Conservation (phyloP, 2,888 invertebrate species). For the Drosophila paracracens region DNA sequence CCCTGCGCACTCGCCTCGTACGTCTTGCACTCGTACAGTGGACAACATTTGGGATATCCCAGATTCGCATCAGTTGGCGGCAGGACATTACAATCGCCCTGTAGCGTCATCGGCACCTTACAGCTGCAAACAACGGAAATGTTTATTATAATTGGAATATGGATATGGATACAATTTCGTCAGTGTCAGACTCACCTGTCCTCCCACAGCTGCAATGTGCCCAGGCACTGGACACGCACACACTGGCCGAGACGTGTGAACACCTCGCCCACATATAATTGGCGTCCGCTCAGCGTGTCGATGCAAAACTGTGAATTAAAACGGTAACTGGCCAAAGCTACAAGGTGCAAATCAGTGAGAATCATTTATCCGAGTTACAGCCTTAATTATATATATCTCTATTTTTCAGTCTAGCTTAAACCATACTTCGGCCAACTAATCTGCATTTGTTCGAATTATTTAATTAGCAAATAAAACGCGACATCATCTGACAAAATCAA, state of each 20-base stretch:
- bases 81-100: slow-evolving; percentile 73
- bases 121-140: slow-evolving; percentile 69
- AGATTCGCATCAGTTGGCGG: slow-evolving; percentile 69
- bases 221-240: slow-evolving; percentile 82
- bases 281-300: slow-evolving; percentile 77
- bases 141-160: neutral
- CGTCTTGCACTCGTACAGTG: slow-evolving; percentile 79
- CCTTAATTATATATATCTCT: neutral
- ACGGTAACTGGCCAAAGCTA: slow-evolving; percentile 25
- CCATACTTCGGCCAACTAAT: neutral
- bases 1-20: slow-evolving; percentile 64
- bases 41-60: slow-evolving; percentile 83
- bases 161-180: neutral
- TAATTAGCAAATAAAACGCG: neutral
- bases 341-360: slow-evolving; percentile 2
- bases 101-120: slow-evolving; percentile 67
- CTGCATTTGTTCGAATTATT: neutral
- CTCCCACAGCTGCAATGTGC: slow-evolving; percentile 81
- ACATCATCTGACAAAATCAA: neutral
- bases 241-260: slow-evolving; percentile 81
- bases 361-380: neutral
- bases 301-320: slow-evolving; percentile 63
- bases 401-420: neutral
- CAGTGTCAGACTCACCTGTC: slow-evolving; percentile 74
- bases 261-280: slow-evolving; percentile 82